These are phyloP conservation scores for Tychaedon coryphoeus DNA, from an alignment of 2,113 vertebrate species.

Conservation along the genomic window DNA sequence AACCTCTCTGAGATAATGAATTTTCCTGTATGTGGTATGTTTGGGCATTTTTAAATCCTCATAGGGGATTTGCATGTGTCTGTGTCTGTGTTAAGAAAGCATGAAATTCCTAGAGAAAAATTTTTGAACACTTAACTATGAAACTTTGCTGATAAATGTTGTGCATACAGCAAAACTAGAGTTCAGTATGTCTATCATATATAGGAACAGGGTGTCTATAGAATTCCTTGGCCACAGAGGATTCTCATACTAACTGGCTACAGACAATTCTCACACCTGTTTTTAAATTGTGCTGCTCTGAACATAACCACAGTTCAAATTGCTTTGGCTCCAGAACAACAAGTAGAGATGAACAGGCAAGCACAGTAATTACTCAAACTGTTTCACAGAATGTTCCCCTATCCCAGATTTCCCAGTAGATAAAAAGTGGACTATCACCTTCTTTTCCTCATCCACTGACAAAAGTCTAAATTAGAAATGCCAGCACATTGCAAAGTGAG, in stretches of 20 bases:
- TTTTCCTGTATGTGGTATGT: neutral
- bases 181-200: neutral
- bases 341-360: neutral
- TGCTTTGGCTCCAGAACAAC: neutral
- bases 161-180: neutral
- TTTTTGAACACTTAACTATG: fast-evolving
- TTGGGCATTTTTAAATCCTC: neutral
- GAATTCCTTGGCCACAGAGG: neutral
- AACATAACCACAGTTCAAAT: neutral
- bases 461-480: neutral
- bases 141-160: neutral
- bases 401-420: neutral
- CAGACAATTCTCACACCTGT: neutral
- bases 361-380: neutral
- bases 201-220: neutral
- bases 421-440: neutral
- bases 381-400: neutral
- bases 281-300: neutral
- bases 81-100: neutral
- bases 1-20: neutral
- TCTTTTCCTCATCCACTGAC: neutral
- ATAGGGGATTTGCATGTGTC: neutral
- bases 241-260: neutral
- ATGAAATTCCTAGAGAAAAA: neutral
- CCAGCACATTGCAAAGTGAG: neutral